A percentile compares a stretch with the other conserved stretches of the same genome.
These are phyloP conservation scores for Discoglossus pictus DNA, from an alignment of 2,797 vertebrate genomes.

Conservation along the genomic window DNA sequence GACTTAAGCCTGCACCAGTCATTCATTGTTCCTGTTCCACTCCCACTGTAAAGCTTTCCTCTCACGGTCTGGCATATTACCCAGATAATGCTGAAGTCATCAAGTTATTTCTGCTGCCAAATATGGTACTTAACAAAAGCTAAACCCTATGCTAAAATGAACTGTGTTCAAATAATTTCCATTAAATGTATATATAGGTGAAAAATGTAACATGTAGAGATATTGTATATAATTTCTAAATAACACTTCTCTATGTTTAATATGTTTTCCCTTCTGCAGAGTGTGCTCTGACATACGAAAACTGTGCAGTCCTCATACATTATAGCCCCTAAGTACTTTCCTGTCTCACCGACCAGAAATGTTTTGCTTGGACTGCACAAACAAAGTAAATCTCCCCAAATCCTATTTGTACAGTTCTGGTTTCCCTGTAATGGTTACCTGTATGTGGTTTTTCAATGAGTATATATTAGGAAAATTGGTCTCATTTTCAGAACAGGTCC, in stretches of 20 bases:
- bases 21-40: no score
- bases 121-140: no score
- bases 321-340: slow-evolving; percentile 1
- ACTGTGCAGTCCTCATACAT: neutral
- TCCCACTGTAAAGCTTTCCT: no score
- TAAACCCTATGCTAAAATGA: slow-evolving; percentile 5
- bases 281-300: neutral
- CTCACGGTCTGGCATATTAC: no score
- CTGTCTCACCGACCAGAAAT: neutral
- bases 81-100: no score
- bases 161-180: slow-evolving; percentile 16
- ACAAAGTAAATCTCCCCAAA: slow-evolving; percentile 8
- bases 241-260: slow-evolving; percentile 18
- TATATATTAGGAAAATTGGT: slow-evolving; percentile 2
- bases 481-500: slow-evolving; percentile 5
- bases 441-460: neutral
- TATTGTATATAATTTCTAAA: slow-evolving; percentile 21
- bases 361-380: slow-evolving; percentile 11
- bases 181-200: slow-evolving; percentile 8
- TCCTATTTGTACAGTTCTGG: slow-evolving; percentile 9
- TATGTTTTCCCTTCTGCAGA: slow-evolving; percentile 13
- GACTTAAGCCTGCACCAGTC: no score
- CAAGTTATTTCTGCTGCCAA: no score
- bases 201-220: slow-evolving; percentile 24
- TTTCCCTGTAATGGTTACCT: neutral